Base-by-base conservation (phyloP, 2,797 vertebrate genomes). In the Avahi laniger region DNA sequence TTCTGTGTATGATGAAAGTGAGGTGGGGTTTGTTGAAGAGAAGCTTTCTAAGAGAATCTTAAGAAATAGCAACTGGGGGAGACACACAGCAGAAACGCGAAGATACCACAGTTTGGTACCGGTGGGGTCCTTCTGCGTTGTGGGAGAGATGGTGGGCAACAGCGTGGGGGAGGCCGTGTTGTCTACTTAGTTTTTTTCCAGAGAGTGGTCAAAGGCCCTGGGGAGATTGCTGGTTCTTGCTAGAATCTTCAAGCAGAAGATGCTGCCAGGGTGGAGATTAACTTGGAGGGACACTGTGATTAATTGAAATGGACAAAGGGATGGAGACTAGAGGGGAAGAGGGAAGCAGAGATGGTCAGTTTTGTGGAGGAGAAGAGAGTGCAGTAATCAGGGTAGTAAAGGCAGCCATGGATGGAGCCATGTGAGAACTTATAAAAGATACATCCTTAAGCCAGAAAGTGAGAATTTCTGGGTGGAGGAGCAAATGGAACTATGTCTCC, bases 1-100 rank as follows among this genome's bases (percentile, higher is more conserved):
- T 88, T 43, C 28, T 12, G 79, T 87, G 20, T 91, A 73, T n/a
- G 89, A 65, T 14, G 54, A 97, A 97, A 87, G 89, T 96, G 14
- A 79, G n/a, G 1, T 93, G 12, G 12, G 13, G 86, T 38, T 95
- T 91, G 76, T 80, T 54, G 24, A 73, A 57, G 52, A 91, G 87
- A 92, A 81, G 52, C 28, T 92, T 90, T 72, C 24, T 35, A 35
- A 90, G 63, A 38, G 35, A 65, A 50, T 79, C 54, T 43, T 17
- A 41, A 30, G 7, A 69, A 80, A 15, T n/a, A 79, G 43, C 67
- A 57, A 3, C 46, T 24, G 20, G 30, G 41, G 41, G 88, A 52
- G 86, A 48, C 11, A 33, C 26, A 5, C 0, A 57, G 43, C 13
- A 59, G 35, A 69, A 30, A n/a, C 35, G 28, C 3, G 10, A 46